phyloP scores from a whole-genome alignment of 2,888 invertebrate species.

The Gymnoscelis rufifasciata region DNA sequence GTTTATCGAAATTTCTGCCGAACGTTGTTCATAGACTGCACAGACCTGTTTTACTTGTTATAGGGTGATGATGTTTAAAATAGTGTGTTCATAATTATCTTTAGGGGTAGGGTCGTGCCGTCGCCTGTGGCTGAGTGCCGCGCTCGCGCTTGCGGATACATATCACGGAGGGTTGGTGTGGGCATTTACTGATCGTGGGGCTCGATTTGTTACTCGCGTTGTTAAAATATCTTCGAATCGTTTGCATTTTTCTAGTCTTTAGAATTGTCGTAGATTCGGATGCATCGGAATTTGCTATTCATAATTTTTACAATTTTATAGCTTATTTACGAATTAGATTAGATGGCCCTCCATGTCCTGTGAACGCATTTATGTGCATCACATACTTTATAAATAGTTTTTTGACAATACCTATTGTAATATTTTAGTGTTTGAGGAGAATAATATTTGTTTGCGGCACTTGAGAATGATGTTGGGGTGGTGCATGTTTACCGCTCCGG shows the following conservation, averaged over 20 bases:
- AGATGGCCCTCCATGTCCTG: slow-evolving; percentile 34
- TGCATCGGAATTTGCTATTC: slow-evolving; percentile 45
- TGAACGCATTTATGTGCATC: slow-evolving; percentile 50
- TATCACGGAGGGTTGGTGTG: slow-evolving; percentile 51
- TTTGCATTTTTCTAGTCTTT: slow-evolving; percentile 78
- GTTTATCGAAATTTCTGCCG: slow-evolving; percentile 47
- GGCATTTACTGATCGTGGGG: slow-evolving; percentile 44
- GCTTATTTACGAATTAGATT: slow-evolving; percentile 37
- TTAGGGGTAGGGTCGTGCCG: slow-evolving; percentile 28
- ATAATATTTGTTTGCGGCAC: slow-evolving; percentile 37
- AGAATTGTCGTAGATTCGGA: slow-evolving; percentile 52
- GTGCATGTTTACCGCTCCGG: slow-evolving; percentile 33
- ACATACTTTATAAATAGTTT: slow-evolving; percentile 36
- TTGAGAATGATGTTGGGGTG: slow-evolving; percentile 30
- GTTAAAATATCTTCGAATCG: slow-evolving; percentile 50
- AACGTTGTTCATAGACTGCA: slow-evolving; percentile 38
- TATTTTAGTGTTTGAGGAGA: slow-evolving; percentile 34
- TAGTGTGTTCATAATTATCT: slow-evolving; percentile 19
- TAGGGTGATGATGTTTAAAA: slow-evolving; percentile 26
- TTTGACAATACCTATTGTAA: slow-evolving; percentile 31
- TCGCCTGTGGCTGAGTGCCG: not conserved
- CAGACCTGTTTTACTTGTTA: slow-evolving; percentile 48
- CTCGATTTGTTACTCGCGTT: slow-evolving; percentile 33
- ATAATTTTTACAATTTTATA: slow-evolving; percentile 44
- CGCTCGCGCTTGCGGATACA: slow-evolving; percentile 46